Conservation (phyloP, 2,113 vertebrate genomes). For the Rhinoderma darwinii region DNA sequence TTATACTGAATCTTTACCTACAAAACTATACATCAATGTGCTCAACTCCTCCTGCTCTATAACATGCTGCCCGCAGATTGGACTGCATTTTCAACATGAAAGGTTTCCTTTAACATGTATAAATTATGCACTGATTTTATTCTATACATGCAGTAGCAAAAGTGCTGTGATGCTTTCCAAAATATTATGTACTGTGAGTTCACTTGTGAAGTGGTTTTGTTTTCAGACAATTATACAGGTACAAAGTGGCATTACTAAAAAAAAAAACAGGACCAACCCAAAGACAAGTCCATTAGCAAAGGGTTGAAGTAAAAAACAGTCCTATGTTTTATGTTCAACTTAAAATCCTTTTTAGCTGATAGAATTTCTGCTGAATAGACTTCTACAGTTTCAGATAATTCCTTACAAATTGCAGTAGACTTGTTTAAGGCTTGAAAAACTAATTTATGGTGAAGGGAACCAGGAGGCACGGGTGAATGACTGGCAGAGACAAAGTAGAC, state of each 20-base stretch:
- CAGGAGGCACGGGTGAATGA: slow-evolving; percentile 59
- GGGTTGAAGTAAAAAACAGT: not conserved
- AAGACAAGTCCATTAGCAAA: not conserved
- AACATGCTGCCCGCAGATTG: too few species aligned
- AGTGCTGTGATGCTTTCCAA: too few species aligned
- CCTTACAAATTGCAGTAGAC: slow-evolving; percentile 48
- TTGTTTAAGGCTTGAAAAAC: slow-evolving; percentile 56
- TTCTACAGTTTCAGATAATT: slow-evolving; percentile 54
- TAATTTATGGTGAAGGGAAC: slow-evolving; percentile 20
- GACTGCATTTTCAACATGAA: too few species aligned
- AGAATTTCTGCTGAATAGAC: slow-evolving; percentile 44
- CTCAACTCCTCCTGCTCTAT: too few species aligned
- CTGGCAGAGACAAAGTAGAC: slow-evolving; percentile 63
- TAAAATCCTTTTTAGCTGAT: slow-evolving; percentile 46
- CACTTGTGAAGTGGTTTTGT: not conserved
- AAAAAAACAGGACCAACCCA: not conserved
- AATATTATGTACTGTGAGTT: too few species aligned
- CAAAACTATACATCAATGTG: too few species aligned
- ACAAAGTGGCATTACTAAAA: not conserved
- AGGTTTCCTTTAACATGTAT: too few species aligned
- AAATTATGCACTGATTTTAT: too few species aligned
- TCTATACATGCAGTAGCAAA: too few species aligned
- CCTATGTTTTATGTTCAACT: slow-evolving; percentile 30
- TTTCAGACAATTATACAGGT: not conserved
- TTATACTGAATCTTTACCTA: too few species aligned